A percentile compares a stretch with the other conserved stretches of the same genome.
Conservation (phyloP, 2,797 vertebrate genomes). For the Acanthurus lineatus region DNA sequence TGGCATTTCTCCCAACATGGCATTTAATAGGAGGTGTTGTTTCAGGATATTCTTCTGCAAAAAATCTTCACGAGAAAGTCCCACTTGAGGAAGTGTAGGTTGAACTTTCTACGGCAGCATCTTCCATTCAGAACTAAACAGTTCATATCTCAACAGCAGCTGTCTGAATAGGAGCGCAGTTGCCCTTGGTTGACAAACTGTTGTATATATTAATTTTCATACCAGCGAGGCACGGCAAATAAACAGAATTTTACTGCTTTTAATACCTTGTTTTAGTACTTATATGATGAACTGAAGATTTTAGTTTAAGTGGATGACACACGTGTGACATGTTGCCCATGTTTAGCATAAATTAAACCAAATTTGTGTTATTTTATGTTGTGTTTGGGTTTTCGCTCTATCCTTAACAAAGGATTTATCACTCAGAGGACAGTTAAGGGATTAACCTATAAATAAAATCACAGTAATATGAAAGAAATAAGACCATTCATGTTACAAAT, state of each 20-base stretch:
- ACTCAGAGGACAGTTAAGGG: neutral
- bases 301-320: neutral
- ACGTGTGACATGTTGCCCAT: neutral
- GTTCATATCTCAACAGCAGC: neutral
- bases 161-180: neutral
- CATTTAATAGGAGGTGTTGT: neutral
- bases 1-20: slow-evolving; percentile 4
- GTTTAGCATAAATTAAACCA: neutral
- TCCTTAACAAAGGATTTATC: neutral
- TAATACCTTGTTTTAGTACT: neutral
- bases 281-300: neutral
- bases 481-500: neutral
- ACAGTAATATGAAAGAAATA: neutral
- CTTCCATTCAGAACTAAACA: neutral
- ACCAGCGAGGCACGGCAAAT: neutral
- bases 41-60: neutral
- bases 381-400: neutral
- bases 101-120: neutral
- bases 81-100: neutral
- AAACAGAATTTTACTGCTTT: neutral
- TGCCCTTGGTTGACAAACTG: neutral
- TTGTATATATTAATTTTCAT: neutral
- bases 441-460: neutral
- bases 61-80: neutral
- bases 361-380: neutral